Percentiles rank a stretch among this genome's conserved stretches.
These are phyloP conservation scores for Apoda limacodes DNA, from an alignment of 2,888 invertebrate genomes.

Conservation along the genomic window DNA sequence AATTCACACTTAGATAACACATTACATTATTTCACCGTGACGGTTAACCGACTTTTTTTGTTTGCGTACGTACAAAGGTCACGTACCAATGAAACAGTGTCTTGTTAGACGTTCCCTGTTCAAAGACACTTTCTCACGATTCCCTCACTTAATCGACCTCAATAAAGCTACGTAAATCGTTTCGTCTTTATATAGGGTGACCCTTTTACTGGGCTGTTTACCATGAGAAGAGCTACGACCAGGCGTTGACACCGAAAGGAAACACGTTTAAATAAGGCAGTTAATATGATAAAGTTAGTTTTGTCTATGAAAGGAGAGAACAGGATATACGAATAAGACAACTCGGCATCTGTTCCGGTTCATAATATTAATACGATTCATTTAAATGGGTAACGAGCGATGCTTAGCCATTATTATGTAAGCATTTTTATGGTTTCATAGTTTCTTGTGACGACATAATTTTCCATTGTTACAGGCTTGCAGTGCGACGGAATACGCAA, in stretches of 20 bases:
- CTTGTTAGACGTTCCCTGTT: conserved; percentile 49
- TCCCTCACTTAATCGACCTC: conserved; percentile 54
- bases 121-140: conserved; percentile 55
- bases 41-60: neutral
- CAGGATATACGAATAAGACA: too few relatives aligned
- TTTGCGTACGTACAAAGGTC: too few relatives aligned
- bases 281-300: too few relatives aligned
- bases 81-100: conserved; percentile 24
- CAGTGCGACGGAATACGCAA: conserved; percentile 76
- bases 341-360: too few relatives aligned
- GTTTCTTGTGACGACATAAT: too few relatives aligned
- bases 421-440: conserved; percentile 27
- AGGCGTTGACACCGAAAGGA: conserved; percentile 61
- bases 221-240: conserved; percentile 60
- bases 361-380: too few relatives aligned
- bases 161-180: conserved; percentile 62
- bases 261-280: too few relatives aligned
- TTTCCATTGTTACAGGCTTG: conserved; percentile 71
- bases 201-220: conserved; percentile 55
- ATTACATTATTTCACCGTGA: too few relatives aligned
- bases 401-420: conserved; percentile 26
- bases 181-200: conserved; percentile 45
- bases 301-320: too few relatives aligned
- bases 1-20: too few relatives aligned
- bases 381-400: conserved; percentile 23